Base-by-base conservation (phyloP, 2,888 invertebrate genomes). In the Saturnia pavonia region DNA sequence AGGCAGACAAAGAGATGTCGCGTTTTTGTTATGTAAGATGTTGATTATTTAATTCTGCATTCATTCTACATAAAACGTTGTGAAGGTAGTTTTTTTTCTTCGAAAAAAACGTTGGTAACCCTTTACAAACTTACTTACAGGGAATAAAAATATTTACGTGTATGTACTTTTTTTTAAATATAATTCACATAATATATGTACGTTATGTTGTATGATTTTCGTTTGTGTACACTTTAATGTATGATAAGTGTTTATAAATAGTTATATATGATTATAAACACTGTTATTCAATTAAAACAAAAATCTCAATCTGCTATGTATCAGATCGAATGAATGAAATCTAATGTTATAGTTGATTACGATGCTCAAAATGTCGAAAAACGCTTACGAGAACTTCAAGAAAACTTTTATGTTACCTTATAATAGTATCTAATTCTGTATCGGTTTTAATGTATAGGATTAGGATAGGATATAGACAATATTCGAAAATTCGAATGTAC, bases 301-400 rank as follows among this genome's bases (percentile, higher is more conserved):
- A 67, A 43, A 69, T 54, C 60, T 60, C 60, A 67, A 70, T 71
- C 70, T 63, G 34, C 45, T 12, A 42, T 63, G 68, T 45, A 25
- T 27, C 57, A 14, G 73, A 67, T 70, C 69, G 75, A 73, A 73
- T 77, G 75, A 76, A 72, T 72, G 76, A 75, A 76, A 74, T 75
- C 75, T 74, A 71, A 75, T 75, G 69, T 72, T 73, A 75, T 74
- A 70, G 65, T 72, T 22, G 60, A 70, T 70, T 65, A 67, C 63
- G 43, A 22, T 45, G 25, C 27, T 65, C 45, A 34, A 65, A 69
- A 27, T 27, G 22, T 12, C n/a, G 16, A 70, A 42, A 25, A 63
- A 70, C 70, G 67, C 51, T 67, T 68, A 69, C 57, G 51, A 45
- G 27, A 66, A n/a, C 34, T 70, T 63, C 25, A 45, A 67, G 25